Base-by-base conservation (phyloP, 1,140 invertebrate genomes). In the Xylocopa sonorina region DNA sequence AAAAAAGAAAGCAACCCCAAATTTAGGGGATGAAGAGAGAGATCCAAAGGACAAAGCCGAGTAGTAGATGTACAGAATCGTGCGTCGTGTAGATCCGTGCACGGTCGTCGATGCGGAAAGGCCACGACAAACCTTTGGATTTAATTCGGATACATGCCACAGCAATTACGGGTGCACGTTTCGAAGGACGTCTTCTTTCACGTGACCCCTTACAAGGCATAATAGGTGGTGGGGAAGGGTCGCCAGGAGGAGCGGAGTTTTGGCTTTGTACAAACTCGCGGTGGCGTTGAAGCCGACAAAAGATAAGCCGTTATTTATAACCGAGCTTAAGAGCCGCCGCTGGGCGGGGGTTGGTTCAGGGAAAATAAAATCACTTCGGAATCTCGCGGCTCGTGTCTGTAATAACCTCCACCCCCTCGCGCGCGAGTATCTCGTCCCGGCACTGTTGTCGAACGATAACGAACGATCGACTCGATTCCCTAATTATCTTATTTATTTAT, bases 231-330 rank as follows among this genome's bases (percentile, higher is more conserved):
- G 57, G 58, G n/a, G 51, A 46, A 77, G 79, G 63, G 78, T 86
- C 58, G 75, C 60, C 24, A 32, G 60, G 57, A 64, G 74, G 72
- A 80, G 78, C 43, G 48, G 64, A 81, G 60, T 81, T n/a, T 88
- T 84, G 88, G 88, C 88, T 88, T 90, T 90, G 84, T 89, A 71
- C 83, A 74, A 66, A 76, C 46, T 82, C 67, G 81, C 69, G 76
- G 63, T 79, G 81, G 85, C 83, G 88, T 90, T 86, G 88, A 89
- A 88, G 84, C 86, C 83, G 88, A 88, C 88, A 88, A 88, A 89
- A 90, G 89, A 90, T 90, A 90, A 90, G 89, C 89, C 57, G 87
- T 89, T 90, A 90, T 90, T 89, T 90, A 90, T 90, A 90, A 89
- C 88, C 84, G 50, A 60, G 87, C 87, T 89, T 90, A 89, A 88